Conservation (phyloP, 2,113 vertebrate species). For the Fulica atra region DNA sequence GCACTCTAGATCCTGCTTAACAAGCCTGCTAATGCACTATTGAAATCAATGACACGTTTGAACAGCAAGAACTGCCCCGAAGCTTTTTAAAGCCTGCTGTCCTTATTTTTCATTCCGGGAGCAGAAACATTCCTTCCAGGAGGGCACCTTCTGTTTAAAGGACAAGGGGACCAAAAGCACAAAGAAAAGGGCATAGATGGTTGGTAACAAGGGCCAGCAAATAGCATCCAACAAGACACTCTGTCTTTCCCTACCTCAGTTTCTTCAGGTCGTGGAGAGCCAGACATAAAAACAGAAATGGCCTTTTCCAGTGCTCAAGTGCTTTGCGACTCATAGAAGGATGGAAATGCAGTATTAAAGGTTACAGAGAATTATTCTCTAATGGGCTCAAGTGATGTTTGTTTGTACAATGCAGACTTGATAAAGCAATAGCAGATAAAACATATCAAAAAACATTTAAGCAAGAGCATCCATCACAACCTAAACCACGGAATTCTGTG, state of each 20-base stretch:
- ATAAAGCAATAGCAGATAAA: neutral
- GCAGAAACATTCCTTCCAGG: neutral
- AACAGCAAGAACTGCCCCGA: conserved; percentile 39
- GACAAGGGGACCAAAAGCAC: neutral
- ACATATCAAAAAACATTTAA: neutral
- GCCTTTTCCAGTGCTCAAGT: neutral
- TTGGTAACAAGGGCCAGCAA: neutral
- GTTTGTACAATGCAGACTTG: neutral
- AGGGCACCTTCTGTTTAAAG: conserved; percentile 22
- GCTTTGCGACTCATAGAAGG: neutral
- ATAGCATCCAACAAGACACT: neutral
- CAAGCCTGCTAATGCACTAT: conserved; percentile 32
- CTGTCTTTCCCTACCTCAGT: neutral
- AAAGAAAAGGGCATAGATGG: neutral
- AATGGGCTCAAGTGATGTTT: neutral
- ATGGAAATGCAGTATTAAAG: neutral
- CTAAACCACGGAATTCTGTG: neutral
- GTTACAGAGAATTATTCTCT: neutral
- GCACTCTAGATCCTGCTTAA: conserved; percentile 39
- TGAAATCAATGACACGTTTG: conserved; percentile 54
- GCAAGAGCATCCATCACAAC: neutral
- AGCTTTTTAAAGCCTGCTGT: conserved; percentile 42
- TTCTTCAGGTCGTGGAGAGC: neutral
- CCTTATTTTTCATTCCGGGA: conserved; percentile 1
- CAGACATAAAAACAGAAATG: neutral